Percentiles rank a stretch among this genome's conserved stretches.
These are phyloP conservation scores for Macropus fuliginosus DNA, from an alignment of 2,797 vertebrate species.

Conservation along the genomic window DNA sequence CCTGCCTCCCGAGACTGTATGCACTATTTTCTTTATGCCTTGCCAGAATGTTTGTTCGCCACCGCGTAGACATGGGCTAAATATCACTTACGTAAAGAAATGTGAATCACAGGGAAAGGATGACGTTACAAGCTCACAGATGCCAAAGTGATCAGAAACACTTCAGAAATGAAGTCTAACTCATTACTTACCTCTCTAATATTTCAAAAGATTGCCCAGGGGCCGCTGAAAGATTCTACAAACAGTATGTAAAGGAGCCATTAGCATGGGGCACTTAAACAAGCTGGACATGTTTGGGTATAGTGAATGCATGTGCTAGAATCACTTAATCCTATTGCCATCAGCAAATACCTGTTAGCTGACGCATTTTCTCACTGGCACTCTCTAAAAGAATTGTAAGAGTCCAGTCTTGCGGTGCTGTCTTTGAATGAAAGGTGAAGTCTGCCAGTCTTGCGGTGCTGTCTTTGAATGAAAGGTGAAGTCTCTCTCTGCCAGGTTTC, in stretches of 20 bases:
- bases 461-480: neutral
- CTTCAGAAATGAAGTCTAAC: neutral
- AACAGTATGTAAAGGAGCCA: conserved; percentile 38
- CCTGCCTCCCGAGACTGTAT: conserved; percentile 29
- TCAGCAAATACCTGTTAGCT: conserved; percentile 72
- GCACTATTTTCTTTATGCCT: neutral
- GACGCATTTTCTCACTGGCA: conserved; percentile 74
- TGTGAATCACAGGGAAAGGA: conserved; percentile 33
- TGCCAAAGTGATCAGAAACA: conserved; percentile 44
- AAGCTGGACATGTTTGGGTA: conserved; percentile 67
- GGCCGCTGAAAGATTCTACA: conserved; percentile 36
- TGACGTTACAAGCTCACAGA: conserved; percentile 1
- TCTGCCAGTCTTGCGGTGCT: neutral
- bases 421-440: neutral
- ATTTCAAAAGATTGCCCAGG: conserved; percentile 36
- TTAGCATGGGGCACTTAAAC: conserved; percentile 55
- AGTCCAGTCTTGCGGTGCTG: conserved; percentile 15
- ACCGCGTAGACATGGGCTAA: neutral
- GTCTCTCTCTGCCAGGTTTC: neutral
- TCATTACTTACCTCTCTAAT: conserved; percentile 12
- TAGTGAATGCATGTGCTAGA: conserved; percentile 65
- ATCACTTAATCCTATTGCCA: conserved; percentile 66
- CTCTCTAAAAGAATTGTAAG: conserved; percentile 57
- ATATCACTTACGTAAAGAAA: conserved; percentile 36
- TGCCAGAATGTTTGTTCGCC: neutral